These are phyloP conservation scores for Tapirus terrestris DNA, from an alignment of 2,113 vertebrate genomes.

Conservation along the genomic window DNA sequence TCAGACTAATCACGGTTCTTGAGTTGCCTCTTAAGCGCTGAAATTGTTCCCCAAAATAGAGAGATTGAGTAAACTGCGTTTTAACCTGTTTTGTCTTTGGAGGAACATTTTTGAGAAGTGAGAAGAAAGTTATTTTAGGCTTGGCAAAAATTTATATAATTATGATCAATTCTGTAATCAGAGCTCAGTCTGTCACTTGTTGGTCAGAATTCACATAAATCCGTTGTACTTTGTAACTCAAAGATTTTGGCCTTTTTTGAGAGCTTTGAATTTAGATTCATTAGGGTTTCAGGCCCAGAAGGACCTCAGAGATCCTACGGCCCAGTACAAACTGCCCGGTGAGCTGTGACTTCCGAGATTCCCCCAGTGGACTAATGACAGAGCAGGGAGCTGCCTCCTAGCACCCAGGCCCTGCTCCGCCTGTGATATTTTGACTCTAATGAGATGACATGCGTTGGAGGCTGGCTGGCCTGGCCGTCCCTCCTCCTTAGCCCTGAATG, in stretches of 20 bases:
- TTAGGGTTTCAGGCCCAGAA: neutral
- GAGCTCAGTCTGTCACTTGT: neutral
- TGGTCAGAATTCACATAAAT: neutral
- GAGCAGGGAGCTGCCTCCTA: neutral
- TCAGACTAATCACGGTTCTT: neutral
- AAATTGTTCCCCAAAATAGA: neutral
- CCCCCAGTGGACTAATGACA: neutral
- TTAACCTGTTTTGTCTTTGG: neutral
- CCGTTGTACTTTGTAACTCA: neutral
- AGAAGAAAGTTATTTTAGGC: conserved; percentile 30
- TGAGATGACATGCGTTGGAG: neutral
- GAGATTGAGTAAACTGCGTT: neutral
- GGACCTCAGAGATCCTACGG: neutral
- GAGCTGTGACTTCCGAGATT: neutral
- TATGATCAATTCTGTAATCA: neutral
- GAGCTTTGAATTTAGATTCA: neutral
- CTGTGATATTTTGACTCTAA: neutral
- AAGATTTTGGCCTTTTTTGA: neutral
- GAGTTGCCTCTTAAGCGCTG: neutral
- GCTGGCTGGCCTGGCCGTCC: neutral
- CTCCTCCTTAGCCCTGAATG: neutral
- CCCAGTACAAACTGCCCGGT: neutral
- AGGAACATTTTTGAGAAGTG: conserved; percentile 9
- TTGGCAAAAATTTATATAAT: neutral
- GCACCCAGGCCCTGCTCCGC: neutral